These are phyloP conservation scores for Trichopoda pennipes DNA, from an alignment of 2,888 invertebrate species.

Conservation along the genomic window DNA sequence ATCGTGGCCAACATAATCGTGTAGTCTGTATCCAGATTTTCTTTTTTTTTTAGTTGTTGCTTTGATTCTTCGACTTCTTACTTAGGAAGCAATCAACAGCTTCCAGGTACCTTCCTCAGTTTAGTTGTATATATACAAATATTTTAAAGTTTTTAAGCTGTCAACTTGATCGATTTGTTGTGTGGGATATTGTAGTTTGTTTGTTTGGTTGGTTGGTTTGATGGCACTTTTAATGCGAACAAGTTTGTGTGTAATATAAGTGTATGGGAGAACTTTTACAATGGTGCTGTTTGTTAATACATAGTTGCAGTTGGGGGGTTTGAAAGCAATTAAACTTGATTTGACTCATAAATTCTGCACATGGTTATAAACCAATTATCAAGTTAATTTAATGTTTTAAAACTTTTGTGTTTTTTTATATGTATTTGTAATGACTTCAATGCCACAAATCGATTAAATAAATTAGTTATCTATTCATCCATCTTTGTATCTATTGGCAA, in stretches of 20 bases:
- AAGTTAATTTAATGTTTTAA: constrained; percentile 33
- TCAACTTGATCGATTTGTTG: constrained; percentile 71
- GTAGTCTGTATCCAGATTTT: constrained; percentile 15
- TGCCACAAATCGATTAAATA: constrained; percentile 49
- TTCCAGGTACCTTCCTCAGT: constrained; percentile 23
- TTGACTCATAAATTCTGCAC: constrained; percentile 40
- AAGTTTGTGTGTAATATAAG: neutral
- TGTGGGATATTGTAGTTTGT: constrained; percentile 63
- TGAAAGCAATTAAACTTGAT: constrained; percentile 55
- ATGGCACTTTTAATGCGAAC: constrained; percentile 7
- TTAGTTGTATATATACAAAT: too few relatives aligned
- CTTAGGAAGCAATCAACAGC: neutral
- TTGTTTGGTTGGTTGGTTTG: constrained; percentile 69
- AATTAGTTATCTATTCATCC: constrained; percentile 25
- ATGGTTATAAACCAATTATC: constrained; percentile 46
- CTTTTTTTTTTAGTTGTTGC: too few relatives aligned
- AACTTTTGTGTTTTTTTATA: constrained; percentile 3
- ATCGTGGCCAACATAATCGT: constrained; percentile 54
- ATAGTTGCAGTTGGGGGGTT: neutral
- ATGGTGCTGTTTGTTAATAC: constrained; percentile 5
- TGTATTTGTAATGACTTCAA: constrained; percentile 4
- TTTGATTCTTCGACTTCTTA: constrained; percentile 3
- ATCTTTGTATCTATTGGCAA: constrained; percentile 47
- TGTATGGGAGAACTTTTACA: neutral
- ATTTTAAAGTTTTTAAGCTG: constrained; percentile 68